Percentiles rank a stretch among this genome's conserved stretches.
phyloP scores from a whole-genome alignment of 2,797 vertebrate species.

The Xenops minutus region DNA sequence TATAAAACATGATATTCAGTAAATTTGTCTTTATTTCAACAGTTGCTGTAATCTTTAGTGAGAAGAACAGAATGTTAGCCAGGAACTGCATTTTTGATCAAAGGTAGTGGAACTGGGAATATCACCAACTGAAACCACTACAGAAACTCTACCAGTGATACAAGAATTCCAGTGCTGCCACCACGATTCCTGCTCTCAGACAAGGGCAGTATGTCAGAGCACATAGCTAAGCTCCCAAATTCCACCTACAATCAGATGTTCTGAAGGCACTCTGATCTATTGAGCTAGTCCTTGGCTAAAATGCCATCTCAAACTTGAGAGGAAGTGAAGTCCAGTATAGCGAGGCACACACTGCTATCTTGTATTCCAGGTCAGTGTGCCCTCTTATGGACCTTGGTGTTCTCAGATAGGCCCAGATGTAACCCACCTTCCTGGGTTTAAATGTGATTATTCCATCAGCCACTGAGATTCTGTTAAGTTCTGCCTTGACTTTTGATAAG shows the following conservation, averaged over 20 bases:
- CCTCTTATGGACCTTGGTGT: rapidly evolving
- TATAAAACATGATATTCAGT: not conserved
- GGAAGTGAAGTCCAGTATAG: not conserved
- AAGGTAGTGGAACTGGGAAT: not conserved
- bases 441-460: not conserved
- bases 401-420: not conserved
- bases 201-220: not conserved
- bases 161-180: not conserved
- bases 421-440: not conserved
- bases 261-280: not conserved
- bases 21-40: not conserved
- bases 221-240: not conserved
- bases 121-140: not conserved
- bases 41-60: not conserved
- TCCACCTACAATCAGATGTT: not conserved
- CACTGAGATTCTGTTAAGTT: not conserved
- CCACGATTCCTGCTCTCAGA: not conserved
- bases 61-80: not conserved
- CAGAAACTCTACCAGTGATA: not conserved
- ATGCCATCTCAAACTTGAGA: not conserved
- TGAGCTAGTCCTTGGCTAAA: not conserved
- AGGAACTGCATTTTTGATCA: not conserved
- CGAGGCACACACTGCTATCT: rapidly evolving
- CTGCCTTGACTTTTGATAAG: not conserved
- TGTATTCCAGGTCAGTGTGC: not conserved